phyloP scores from a whole-genome alignment of 2,797 vertebrate species.

The Notoglanidium macrostoma region DNA sequence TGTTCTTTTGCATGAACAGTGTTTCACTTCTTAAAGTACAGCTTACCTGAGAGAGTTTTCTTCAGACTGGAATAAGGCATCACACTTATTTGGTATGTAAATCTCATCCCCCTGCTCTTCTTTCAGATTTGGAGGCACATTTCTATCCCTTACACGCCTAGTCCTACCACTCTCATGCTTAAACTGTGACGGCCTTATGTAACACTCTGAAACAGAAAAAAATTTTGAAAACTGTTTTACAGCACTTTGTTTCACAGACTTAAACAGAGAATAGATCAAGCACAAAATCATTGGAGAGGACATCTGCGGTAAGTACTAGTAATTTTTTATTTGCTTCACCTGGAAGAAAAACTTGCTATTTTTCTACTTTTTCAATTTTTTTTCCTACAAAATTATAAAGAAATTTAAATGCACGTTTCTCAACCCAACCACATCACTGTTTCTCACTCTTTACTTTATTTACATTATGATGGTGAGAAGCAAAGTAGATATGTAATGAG shows the following conservation, averaged over 20 bases:
- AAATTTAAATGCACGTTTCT: conserved; percentile 26
- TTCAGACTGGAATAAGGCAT: conserved; percentile 16
- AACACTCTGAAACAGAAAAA: background rate
- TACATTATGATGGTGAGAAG: conserved; percentile 4
- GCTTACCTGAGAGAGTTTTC: conserved; percentile 22
- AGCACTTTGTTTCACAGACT: background rate
- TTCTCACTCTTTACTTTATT: conserved; percentile 15
- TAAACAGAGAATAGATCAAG: background rate
- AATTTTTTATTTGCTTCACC: background rate
- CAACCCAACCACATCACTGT: background rate
- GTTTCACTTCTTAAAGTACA: conserved; percentile 3
- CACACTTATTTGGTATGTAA: background rate
- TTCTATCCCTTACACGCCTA: conserved; percentile 16
- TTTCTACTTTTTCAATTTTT: background rate
- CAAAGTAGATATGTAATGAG: conserved; percentile 1
- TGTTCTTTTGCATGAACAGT: background rate
- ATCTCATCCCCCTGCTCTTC: conserved; percentile 35
- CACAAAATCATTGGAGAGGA: background rate
- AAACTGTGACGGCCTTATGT: conserved; percentile 38
- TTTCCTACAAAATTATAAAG: background rate
- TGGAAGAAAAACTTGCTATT: background rate
- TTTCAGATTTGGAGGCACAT: conserved; percentile 25
- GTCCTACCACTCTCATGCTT: conserved; percentile 44
- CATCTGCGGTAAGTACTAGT: background rate
- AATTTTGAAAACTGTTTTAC: background rate